Base-by-base conservation (phyloP, 2,888 invertebrate species). In the Spisula subtruncata region DNA sequence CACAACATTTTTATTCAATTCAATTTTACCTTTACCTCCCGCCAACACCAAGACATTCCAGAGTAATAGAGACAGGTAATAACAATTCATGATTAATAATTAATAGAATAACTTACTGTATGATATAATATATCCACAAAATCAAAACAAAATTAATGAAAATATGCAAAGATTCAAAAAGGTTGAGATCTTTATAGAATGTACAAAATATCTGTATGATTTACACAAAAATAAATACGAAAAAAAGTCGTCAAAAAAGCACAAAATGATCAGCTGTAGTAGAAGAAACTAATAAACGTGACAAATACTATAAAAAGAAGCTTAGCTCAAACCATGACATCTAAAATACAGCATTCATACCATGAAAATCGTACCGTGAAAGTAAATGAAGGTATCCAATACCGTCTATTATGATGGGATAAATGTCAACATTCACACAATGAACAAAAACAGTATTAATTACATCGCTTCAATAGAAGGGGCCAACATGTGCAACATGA, bases 1-100 rank as follows among this genome's bases (percentile, higher is more conserved):
- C 54, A 95, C 88, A 10, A 95, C 94, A 51, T 94, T 88, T 71
- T 71, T 75, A 75, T 75, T 41, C 0, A 18, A 25, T 66, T 25
- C 75, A 35, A 18, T 32, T 75, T 75, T 75, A 12, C 35, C 35
- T 32, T 81, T 29, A 46, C 4, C 20, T 1, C 14, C n/a, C 12
- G 48, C 25, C 8, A 48, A n/a, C 25, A 81, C 0, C 10, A 81
- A 46, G n/a, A 81, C 20, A 20, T n/a, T 81, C 51, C n/a, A 46
- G 12, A 81, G 8, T n/a, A 46, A 6, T 18, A 81, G 18, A 46
- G 25, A 35, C 32, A 75, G 12, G 25, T 35, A 35, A 18, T 35
- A 35, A 0, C 1, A 32, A 35, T 75, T 75, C 75, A 75, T 75
- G 75, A 35, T 75, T 32, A 75, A 75, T 4, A 29, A 29, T 29